Percentiles rank a stretch among this genome's conserved stretches.
Evolutionary conservation across 2,113 vertebrate genomes (phyloP).

Genomic region (Caloenas nicobarica): DNA sequence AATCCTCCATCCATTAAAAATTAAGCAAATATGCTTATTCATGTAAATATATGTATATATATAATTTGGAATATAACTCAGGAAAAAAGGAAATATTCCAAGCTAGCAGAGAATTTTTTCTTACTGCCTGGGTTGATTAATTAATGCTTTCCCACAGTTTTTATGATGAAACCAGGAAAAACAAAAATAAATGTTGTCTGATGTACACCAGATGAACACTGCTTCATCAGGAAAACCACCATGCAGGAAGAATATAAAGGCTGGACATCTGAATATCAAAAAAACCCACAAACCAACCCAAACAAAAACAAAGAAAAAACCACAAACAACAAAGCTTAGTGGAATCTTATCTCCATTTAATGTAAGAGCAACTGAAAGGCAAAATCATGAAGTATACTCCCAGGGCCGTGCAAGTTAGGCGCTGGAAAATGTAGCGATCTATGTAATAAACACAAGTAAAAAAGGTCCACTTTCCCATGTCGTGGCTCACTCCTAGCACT

Average conservation of each 20-base stretch:
- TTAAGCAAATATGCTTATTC: neutral
- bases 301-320: neutral
- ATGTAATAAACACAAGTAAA: neutral
- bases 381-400: neutral
- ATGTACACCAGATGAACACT: neutral
- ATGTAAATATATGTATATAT: neutral
- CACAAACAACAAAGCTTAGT: neutral
- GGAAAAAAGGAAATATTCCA: neutral
- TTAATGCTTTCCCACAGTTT: neutral
- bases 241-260: neutral
- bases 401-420: neutral
- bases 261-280: neutral
- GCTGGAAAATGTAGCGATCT: neutral
- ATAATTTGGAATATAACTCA: neutral
- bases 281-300: rapidly evolving
- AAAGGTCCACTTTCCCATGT: neutral
- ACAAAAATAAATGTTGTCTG: neutral
- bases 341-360: neutral
- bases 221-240: neutral
- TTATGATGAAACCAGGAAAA: neutral
- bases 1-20: neutral
- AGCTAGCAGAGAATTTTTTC: neutral
- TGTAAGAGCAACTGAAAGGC: neutral
- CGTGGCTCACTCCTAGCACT: neutral
- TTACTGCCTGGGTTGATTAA: neutral